phyloP scores from a whole-genome alignment of 2,888 invertebrate genomes.

The Habroteleia sp. region DNA sequence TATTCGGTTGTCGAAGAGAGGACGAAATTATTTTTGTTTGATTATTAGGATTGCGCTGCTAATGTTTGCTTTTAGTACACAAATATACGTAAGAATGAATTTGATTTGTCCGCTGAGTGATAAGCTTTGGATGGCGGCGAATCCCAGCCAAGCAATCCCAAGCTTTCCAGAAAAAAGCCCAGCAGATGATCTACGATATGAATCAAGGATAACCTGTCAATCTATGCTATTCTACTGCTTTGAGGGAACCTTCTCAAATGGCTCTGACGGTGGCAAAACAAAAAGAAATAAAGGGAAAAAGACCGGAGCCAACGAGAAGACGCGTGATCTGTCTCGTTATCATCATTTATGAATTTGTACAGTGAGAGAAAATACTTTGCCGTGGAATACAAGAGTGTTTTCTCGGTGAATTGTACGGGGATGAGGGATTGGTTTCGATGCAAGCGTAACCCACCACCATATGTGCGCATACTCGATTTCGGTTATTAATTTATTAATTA shows the following conservation, averaged over 20 bases:
- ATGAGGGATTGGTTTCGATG: constrained; percentile 64
- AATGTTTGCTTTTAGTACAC: neutral
- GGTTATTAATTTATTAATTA: constrained; percentile 60
- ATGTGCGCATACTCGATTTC: constrained; percentile 69
- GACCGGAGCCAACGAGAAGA: constrained; percentile 2
- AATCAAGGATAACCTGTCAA: constrained; percentile 25
- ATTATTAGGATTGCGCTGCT: no score
- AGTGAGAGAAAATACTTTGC: constrained; percentile 26
- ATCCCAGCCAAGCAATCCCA: constrained; percentile 49
- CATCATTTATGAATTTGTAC: constrained; percentile 14
- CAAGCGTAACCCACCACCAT: constrained; percentile 78
- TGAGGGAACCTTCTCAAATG: constrained; percentile 15
- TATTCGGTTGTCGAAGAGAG: no score
- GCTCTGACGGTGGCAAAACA: constrained; percentile 12
- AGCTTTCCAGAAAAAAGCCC: constrained; percentile 44
- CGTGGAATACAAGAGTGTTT: constrained; percentile 2
- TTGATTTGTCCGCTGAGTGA: constrained; percentile 43
- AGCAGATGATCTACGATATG: constrained; percentile 51
- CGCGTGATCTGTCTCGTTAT: neutral
- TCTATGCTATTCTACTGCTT: constrained; percentile 45
- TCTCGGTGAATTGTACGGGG: constrained; percentile 45
- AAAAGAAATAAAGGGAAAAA: constrained; percentile 17
- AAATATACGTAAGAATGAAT: constrained; percentile 5
- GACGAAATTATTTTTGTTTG: no score
- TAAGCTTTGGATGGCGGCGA: constrained; percentile 58